A percentile compares a stretch with the other conserved stretches of the same genome.
phyloP scores from a whole-genome alignment of 2,797 vertebrate genomes.

The Sebastes trivittatus region DNA sequence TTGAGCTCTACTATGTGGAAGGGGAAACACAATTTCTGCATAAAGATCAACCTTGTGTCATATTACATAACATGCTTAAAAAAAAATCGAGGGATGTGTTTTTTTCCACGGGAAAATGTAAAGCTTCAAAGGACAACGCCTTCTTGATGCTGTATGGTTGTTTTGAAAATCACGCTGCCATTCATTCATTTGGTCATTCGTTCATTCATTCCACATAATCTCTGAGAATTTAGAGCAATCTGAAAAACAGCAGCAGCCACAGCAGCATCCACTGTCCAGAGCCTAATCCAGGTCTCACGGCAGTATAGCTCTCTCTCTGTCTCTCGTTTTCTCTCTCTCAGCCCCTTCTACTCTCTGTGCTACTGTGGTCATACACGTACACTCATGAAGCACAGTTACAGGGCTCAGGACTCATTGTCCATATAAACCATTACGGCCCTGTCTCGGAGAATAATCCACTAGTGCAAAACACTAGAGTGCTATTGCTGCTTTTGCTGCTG shows the following conservation, averaged over 20 bases:
- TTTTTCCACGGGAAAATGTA: background rate
- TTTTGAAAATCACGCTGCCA: slow-evolving; percentile 48
- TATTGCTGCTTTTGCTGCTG: slow-evolving; percentile 61
- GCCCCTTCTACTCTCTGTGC: slow-evolving; percentile 19
- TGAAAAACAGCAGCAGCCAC: slow-evolving; percentile 74
- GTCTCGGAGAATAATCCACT: slow-evolving; percentile 73
- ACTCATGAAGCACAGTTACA: slow-evolving; percentile 33
- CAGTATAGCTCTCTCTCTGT: slow-evolving; percentile 50
- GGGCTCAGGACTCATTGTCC: slow-evolving; percentile 65
- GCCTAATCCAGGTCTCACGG: slow-evolving; percentile 81
- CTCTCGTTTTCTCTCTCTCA: slow-evolving; percentile 25
- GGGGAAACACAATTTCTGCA: background rate
- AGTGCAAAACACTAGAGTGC: slow-evolving; percentile 65
- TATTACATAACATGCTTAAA: background rate
- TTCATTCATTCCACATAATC: slow-evolving; percentile 80
- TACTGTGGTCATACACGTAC: slow-evolving; percentile 26
- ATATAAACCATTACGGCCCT: slow-evolving; percentile 67
- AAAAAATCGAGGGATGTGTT: background rate
- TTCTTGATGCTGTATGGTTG: slow-evolving; percentile 18
- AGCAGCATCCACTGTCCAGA: slow-evolving; percentile 66
- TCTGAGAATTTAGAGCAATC: slow-evolving; percentile 83
- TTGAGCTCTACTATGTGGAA: background rate
- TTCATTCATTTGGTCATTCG: slow-evolving; percentile 69
- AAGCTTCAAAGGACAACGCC: background rate
- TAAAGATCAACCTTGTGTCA: background rate